Evolutionary conservation across 1,140 invertebrate species (phyloP), one percentile per base, ranked within the genome.

Genomic region (Cotesia typhae): DNA sequence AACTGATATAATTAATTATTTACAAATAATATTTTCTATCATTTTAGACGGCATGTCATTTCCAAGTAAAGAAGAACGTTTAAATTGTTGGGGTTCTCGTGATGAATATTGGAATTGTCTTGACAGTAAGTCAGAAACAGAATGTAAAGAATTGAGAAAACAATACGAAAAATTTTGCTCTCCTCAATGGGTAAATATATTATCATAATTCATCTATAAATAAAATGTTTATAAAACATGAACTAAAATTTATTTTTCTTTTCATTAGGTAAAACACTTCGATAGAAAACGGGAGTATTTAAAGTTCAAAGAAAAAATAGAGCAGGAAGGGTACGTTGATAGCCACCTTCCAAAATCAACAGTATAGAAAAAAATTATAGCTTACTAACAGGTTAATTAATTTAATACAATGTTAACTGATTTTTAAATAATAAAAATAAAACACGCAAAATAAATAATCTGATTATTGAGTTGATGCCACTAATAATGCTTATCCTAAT

Each of bases 61-160:
- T 60, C 37, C 55, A 60, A 60, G 17, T 9, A 36, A 60, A 60
- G 35, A 12, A 52, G 17, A 7, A 38, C 90, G 96, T 77, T 86
- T 91, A 81, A 89, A 87, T 79, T 98, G 96, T 87, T 98, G 96
- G 95, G 86, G 87, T 74, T 89, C 92, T 71, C 90, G 95, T 79
- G 96, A 98, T 87, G 87, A 89, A 57, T 97, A 95, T 84, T 98
- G 95, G 95, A 91, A 94, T 76, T 98, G 96, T 87, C 87, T 98
- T 70, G 94, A 96, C 84, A 79, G 89, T 81, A 83, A 90, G 87
- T 80, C 89, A 84, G 82, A 85, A 67, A 74, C 88, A 74, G 88
- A 89, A 67, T 98, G 96, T 86, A 81, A 86, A 74, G 88, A 93
- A 80, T 85, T 94, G 75, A 90, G 94, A 71, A 91, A 92, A 87